Base-by-base conservation (phyloP, 2,797 vertebrate genomes). In the Coregonus sp. region DNA sequence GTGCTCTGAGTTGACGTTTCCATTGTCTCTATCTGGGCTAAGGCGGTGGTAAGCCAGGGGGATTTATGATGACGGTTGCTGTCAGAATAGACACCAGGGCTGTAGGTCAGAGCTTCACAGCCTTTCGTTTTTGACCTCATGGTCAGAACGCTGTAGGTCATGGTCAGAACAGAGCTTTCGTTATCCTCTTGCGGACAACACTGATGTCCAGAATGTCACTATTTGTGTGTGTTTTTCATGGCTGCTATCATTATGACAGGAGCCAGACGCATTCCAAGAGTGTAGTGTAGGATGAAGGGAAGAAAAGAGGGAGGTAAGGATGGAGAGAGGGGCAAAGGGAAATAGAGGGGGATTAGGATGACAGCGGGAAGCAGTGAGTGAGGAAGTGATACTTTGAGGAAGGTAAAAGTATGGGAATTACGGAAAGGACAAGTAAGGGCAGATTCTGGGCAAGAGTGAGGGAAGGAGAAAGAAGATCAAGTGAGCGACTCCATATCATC, bases 41-140 rank as follows among this genome's bases (percentile, higher is more conserved):
- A 72, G 40, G 61, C 16, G 18, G 20, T 70, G 35, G 25, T 71
- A 75, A 86, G 63, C 78, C 72, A 73, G 31, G 51, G 70, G 75
- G 71, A 79, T 73, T 37, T 73, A 72, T 33, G 29, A 54, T 52
- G 52, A 14, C 59, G 63, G 29, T 67, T 75, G 18, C n/a, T 33
- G 35, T 35, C 47, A 40, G 69, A 70, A 50, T 70, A 25, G 40
- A 4, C 40, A 2, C 18, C 12, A 66, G 11, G 25, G 63, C 9
- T 29, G 9, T 31, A 4, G 47, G 65, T 33, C 65, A 16, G 12
- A 33, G 12, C 65, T 14, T 67, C 29, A 14, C 31, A 2, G 5
- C 65, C 11, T 31, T 67, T 16, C 1, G 31, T 1, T 5, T 35
- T 25, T 15, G 9, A 66, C 25, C 29, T 73, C 1, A 7, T 35